phyloP scores from a whole-genome alignment of 2,113 vertebrate species.

The Theristicus caerulescens region DNA sequence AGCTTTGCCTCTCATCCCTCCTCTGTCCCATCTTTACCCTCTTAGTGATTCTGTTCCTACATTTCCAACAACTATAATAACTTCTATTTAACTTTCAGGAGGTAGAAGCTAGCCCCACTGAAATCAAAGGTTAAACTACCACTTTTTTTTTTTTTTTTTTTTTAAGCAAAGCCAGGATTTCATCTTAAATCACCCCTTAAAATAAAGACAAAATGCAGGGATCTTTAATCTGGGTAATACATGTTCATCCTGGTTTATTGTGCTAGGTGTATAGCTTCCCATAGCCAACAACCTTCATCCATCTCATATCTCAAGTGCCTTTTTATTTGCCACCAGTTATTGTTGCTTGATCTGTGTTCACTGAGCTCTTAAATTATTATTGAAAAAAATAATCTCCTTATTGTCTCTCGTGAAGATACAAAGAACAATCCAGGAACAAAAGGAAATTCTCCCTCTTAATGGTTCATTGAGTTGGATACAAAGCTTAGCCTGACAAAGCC shows the following conservation, averaged over 20 bases:
- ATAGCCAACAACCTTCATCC: neutral
- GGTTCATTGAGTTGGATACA: neutral
- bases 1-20: neutral
- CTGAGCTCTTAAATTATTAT: neutral
- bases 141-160: neutral
- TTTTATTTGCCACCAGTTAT: neutral
- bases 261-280: neutral
- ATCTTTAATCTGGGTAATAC: neutral
- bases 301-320: neutral
- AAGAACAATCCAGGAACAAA: neutral
- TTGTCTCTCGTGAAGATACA: neutral
- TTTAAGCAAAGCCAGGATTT: neutral
- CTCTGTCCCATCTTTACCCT: neutral
- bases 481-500: neutral
- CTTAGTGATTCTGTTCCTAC: neutral
- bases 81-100: neutral
- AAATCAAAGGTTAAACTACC: neutral
- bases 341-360: neutral
- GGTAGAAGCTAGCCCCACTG: neutral
- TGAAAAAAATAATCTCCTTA: neutral
- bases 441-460: neutral
- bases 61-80: neutral
- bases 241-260: neutral
- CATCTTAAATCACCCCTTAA: neutral
- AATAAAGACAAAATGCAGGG: neutral